phyloP scores from a whole-genome alignment of 2,888 invertebrate species.

The Tryphoninae sp. region DNA sequence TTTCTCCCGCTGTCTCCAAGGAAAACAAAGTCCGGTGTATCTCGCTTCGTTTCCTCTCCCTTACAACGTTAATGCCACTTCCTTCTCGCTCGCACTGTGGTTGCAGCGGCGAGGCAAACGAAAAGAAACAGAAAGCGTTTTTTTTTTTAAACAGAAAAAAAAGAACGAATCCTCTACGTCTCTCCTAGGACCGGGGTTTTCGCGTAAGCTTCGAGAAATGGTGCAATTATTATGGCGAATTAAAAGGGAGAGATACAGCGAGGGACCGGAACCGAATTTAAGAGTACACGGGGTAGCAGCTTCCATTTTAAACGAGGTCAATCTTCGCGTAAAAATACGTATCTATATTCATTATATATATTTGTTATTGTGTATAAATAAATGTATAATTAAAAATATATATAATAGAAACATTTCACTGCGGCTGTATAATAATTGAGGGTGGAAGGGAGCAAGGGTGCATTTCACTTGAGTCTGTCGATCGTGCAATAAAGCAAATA shows the following conservation, averaged over 20 bases:
- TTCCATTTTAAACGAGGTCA: conserved; percentile 7
- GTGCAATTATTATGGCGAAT: conserved; percentile 47
- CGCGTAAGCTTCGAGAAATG: conserved; percentile 37
- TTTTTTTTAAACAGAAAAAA: conserved; percentile 4
- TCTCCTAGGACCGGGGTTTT: conserved; percentile 14
- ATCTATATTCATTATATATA: not conserved
- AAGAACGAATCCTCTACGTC: conserved; percentile 24
- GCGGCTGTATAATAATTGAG: no score
- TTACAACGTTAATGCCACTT: conserved; percentile 28
- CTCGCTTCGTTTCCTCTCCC: conserved; percentile 44
- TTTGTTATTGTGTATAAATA: no score
- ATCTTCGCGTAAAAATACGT: not conserved
- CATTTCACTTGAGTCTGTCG: no score
- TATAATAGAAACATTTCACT: no score
- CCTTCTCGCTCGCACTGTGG: conserved; percentile 13
- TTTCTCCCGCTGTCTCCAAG: conserved; percentile 28
- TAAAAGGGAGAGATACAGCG: conserved; percentile 26
- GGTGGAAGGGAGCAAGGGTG: no score
- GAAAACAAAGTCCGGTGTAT: conserved; percentile 55
- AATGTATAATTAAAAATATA: no score
- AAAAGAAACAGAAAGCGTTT: conserved; percentile 11
- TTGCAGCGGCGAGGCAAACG: conserved; percentile 39
- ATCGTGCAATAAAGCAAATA: not conserved
- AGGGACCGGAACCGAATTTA: not conserved
- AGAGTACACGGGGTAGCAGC: not conserved